Conservation (phyloP, 2,113 vertebrate genomes). For the Syngnathus typhle region DNA sequence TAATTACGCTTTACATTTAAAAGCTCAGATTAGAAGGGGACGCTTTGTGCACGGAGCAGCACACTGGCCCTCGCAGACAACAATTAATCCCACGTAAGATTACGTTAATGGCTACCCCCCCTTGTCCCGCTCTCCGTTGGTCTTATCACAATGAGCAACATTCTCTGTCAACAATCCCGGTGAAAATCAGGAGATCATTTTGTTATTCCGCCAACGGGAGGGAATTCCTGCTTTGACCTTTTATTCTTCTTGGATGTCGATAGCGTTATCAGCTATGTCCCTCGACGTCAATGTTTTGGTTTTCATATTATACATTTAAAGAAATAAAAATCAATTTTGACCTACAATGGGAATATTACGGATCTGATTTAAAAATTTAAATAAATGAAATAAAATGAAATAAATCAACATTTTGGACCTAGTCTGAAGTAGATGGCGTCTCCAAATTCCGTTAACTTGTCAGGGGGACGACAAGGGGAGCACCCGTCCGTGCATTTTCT, state of each 20-base stretch:
- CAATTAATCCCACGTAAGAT: slow-evolving; percentile 71
- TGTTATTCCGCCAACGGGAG: slow-evolving; percentile 46
- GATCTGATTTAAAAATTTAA: no score
- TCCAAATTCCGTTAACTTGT: slow-evolving; percentile 28
- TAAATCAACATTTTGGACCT: no score
- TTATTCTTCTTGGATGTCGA: slow-evolving; percentile 34
- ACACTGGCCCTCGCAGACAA: slow-evolving; percentile 40
- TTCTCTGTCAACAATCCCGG: slow-evolving; percentile 56
- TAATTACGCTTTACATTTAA: slow-evolving; percentile 71
- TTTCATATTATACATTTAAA: neutral
- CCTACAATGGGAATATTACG: no score
- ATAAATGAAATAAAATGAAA: no score
- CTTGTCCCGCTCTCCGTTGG: slow-evolving; percentile 33
- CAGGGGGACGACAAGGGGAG: slow-evolving; percentile 1
- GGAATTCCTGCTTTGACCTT: slow-evolving; percentile 1
- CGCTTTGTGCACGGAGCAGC: slow-evolving; percentile 58
- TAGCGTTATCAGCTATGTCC: slow-evolving; percentile 14
- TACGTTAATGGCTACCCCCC: slow-evolving; percentile 66
- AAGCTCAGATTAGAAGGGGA: slow-evolving; percentile 63
- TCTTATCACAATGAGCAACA: slow-evolving; percentile 60
- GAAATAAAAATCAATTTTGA: no score
- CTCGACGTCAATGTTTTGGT: neutral
- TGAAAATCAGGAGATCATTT: slow-evolving; percentile 54
- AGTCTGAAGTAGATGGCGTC: neutral
- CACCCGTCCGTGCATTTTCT: neutral